Conservation (phyloP, 2,888 invertebrate species). For the Myathropa florea region DNA sequence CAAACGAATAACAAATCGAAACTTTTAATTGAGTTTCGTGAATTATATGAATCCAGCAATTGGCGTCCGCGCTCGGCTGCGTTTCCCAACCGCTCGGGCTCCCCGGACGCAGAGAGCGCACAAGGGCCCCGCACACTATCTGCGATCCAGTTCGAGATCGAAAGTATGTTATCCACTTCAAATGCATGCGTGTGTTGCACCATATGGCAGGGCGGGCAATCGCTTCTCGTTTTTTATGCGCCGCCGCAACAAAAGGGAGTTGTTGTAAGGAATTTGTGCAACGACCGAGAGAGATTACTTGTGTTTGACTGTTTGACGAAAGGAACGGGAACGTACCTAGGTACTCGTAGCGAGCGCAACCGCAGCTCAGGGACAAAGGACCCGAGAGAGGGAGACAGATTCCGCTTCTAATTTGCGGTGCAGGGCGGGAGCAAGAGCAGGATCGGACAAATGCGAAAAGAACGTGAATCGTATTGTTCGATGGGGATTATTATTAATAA, state of each 20-base stretch:
- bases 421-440: constrained; percentile 48
- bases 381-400: constrained; percentile 13
- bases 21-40: constrained; percentile 71
- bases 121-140: background rate
- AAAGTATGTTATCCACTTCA: constrained; percentile 70
- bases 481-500: constrained; percentile 56
- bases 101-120: no score
- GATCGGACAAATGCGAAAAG: constrained; percentile 14
- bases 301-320: constrained; percentile 45
- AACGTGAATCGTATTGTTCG: constrained; percentile 61
- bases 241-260: constrained; percentile 47
- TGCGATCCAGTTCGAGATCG: constrained; percentile 49
- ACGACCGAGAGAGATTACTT: constrained; percentile 65
- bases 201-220: constrained; percentile 53
- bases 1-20: constrained; percentile 70
- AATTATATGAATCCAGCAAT: constrained; percentile 69
- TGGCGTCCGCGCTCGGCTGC: constrained; percentile 48
- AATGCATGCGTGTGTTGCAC: constrained; percentile 59
- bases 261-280: constrained; percentile 57
- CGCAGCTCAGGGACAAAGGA: constrained; percentile 55
- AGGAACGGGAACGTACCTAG: constrained; percentile 45
- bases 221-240: constrained; percentile 2
- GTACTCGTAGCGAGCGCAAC: constrained; percentile 53
- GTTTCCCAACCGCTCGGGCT: background rate
- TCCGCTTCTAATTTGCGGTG: constrained; percentile 25